Base-by-base conservation (phyloP, 1,140 invertebrate species). In the Formica selysi region DNA sequence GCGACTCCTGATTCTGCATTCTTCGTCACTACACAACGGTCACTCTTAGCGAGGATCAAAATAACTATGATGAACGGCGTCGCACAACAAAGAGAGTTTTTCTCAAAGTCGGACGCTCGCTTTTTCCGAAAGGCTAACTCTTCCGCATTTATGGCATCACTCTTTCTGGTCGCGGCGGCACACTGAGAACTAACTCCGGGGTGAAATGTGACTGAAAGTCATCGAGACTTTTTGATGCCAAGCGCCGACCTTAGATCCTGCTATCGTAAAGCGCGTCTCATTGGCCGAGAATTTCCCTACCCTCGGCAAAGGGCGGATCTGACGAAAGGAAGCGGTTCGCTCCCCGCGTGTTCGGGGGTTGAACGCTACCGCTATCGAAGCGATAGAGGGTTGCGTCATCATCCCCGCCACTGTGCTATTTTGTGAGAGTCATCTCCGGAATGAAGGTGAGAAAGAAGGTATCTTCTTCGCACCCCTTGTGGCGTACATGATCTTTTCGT, bases 241-340 rank as follows among this genome's bases (percentile, higher is more conserved):
- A 68, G 80, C 68, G 32, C 81, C 29, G 73, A 32, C 78, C 91
- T 92, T 91, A 87, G 89, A 91, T 65, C 76, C 67, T 85, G 78
- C 76, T 79, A 76, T 59, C 19, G 44, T 70, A 32, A 76, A 36
- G 7, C 51, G 22, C 11, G 32, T 8, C 41, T 36, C 57, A 93
- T 94, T 94, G 93, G 93, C 36, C 70, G 68, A 81, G 44, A 29
- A n/a, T 51, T 89, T 90, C 91, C 92, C 93, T 93, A 91, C 93
- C 90, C 86, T 83, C 16, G 79, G 32, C 57, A 85, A 92, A 90
- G 93, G 93, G 93, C 93, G 93, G 87, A 79, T 61, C 90, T 88
- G 85, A 68, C 74, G 73, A 86, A 61, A 86, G 87, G 68, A 51
- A 90, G 26, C 84, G 88, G 86, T 80, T 84, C 90, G 85, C 85